Evolutionary conservation across 1,140 invertebrate genomes (phyloP), one percentile per base, ranked within the genome.

Genomic region (Stegodyphus mimosarum): DNA sequence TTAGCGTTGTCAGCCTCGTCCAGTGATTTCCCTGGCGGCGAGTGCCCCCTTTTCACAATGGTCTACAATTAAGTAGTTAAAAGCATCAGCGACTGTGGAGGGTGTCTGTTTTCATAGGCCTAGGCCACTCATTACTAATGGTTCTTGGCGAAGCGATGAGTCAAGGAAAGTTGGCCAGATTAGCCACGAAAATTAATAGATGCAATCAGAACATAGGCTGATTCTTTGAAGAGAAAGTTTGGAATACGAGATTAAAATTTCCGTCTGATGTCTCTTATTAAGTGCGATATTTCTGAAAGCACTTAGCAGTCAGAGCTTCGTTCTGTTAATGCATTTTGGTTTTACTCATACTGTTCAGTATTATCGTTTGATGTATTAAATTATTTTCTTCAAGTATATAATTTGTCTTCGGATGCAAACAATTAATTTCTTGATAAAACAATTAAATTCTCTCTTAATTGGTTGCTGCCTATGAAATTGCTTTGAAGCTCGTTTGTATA

Each of bases 31-130:
- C 81, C 81, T 55, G 5, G 81, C 6, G 81, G 6, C 72, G 48
- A 52, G 9, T 0, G 17, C 50, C 70, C 70, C 67, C n/a, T 55
- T 51, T 66, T 63, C 48, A 83, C 64, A 83, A 83, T 83, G 72
- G 55, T 55, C 63, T 69, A 83, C 81, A 83, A 83, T 83, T 83
- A 83, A 83, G 81, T 50, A 83, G 81, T 83, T 83, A 83, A 75
- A 83, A 83, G 71, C 72, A 74, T 83, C 79, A 66, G 55, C 78
- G 79, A 49, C 11, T n/a, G 18, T 33, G 17, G 48, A 51, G 53
- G 64, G 81, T 83, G 81, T 83, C 81, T 74, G 63, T 73, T 83
- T 83, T 83, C 81, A 83, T 75, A 55, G 79, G 17, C 48, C 50
- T 49, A 6, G 60, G 52, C 52, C 69, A 80, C 67, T 74, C 79